Evolutionary conservation across 1,140 invertebrate species (phyloP).

Genomic region (Doryteuthis pealeii): DNA sequence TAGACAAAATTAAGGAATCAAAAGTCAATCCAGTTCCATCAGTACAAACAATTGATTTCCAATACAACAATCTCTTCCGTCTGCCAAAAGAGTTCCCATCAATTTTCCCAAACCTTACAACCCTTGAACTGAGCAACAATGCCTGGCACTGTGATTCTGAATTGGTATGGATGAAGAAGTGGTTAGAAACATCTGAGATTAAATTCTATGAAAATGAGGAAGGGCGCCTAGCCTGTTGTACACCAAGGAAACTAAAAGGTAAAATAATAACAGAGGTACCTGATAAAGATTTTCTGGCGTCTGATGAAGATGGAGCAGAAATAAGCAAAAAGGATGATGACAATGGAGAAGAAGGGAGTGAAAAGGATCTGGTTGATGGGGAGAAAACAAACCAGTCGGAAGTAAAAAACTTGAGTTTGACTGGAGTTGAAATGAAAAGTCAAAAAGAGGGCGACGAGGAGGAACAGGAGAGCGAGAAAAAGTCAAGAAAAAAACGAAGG

Average conservation of each 20-base stretch:
- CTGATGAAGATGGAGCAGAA: background rate
- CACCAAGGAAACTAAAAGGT: constrained; percentile 24
- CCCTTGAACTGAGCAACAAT: constrained; percentile 60
- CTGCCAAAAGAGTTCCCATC: constrained; percentile 71
- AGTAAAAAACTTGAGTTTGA: background rate
- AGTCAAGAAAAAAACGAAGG: background rate
- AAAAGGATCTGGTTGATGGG: background rate
- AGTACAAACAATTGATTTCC: constrained; percentile 70
- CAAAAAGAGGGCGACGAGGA: background rate
- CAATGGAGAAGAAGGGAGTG: background rate
- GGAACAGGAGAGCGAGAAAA: background rate
- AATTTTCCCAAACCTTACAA: constrained; percentile 69
- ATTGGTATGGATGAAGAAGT: constrained; percentile 57
- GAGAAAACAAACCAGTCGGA: background rate
- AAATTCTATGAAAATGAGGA: constrained; percentile 42
- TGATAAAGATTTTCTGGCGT: background rate
- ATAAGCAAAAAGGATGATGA: too few relatives aligned
- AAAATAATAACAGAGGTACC: constrained; percentile 1
- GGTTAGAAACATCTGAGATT: constrained; percentile 51
- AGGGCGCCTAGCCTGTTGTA: constrained; percentile 32
- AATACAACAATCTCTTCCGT: constrained; percentile 67
- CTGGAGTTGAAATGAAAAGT: too few relatives aligned
- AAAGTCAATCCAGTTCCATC: constrained; percentile 46
- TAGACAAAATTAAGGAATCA: constrained; percentile 56
- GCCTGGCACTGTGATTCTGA: constrained; percentile 57